These are phyloP conservation scores for Nothoprocta pentlandii DNA, from an alignment of 2,113 vertebrate species.

Conservation along the genomic window DNA sequence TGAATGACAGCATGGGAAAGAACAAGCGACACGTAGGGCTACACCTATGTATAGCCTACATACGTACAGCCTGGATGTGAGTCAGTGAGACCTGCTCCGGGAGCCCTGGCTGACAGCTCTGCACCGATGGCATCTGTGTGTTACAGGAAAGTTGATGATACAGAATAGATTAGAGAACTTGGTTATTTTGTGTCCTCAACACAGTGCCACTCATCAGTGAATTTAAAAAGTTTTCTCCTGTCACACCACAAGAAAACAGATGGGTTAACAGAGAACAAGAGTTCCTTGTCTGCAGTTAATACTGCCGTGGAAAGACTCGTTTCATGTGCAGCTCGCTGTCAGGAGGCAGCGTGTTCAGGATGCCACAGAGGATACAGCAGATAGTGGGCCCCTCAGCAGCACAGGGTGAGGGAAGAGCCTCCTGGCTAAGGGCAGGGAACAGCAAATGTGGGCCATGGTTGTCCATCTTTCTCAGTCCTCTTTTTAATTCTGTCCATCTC, in stretches of 20 bases:
- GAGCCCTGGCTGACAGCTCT: not conserved
- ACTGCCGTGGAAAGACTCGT: not conserved
- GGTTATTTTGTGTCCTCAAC: not conserved
- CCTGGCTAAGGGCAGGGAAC: not conserved
- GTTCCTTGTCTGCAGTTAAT: not conserved
- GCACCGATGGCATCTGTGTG: not conserved
- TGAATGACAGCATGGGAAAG: not conserved
- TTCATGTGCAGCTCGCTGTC: not conserved
- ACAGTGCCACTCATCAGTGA: rapidly evolving
- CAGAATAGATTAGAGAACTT: too few relatives aligned
- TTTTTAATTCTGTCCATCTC: not conserved
- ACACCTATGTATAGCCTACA: too few relatives aligned
- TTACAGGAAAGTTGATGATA: rapidly evolving
- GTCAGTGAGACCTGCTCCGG: not conserved
- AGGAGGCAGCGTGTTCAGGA: rapidly evolving
- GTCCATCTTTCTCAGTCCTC: not conserved
- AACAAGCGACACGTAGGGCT: not conserved
- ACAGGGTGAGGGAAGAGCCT: not conserved
- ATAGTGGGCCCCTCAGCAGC: not conserved
- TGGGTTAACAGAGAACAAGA: not conserved
- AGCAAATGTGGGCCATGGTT: not conserved
- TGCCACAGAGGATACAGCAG: not conserved
- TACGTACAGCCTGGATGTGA: slow-evolving; percentile 19
- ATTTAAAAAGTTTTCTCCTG: not conserved
- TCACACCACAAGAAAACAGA: too few relatives aligned